Percentiles rank a stretch among this genome's conserved stretches.
These are phyloP conservation scores for Helarctos malayanus DNA, from an alignment of 2,797 vertebrate species.

Conservation along the genomic window DNA sequence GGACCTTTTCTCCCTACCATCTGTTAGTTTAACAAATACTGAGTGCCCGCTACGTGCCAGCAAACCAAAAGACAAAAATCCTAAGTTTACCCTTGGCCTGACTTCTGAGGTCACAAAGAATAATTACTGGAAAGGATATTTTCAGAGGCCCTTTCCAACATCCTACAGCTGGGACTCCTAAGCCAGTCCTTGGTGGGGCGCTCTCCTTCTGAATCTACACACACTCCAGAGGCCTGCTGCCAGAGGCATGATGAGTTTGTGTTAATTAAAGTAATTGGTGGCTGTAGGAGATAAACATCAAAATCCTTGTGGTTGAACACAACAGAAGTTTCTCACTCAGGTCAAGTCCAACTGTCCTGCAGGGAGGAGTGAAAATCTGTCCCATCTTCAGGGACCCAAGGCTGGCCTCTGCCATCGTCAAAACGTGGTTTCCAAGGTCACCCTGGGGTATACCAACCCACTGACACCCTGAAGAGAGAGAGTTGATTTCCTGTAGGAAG, in stretches of 20 bases:
- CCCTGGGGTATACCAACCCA: background rate
- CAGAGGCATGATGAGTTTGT: background rate
- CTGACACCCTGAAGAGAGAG: background rate
- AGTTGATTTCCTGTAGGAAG: background rate
- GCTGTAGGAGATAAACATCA: background rate
- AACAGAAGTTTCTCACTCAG: background rate
- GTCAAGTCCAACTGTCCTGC: background rate
- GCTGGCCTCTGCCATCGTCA: background rate
- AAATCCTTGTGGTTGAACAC: background rate
- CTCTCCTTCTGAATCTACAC: background rate
- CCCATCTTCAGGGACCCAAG: background rate
- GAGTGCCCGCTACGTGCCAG: background rate
- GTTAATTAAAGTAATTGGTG: background rate
- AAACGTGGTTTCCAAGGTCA: background rate
- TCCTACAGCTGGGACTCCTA: background rate
- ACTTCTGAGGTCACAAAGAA: background rate
- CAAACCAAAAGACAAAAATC: slow-evolving; percentile 11
- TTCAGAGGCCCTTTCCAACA: background rate
- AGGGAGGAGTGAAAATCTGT: background rate
- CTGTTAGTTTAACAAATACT: background rate
- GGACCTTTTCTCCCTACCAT: background rate
- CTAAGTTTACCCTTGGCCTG: background rate
- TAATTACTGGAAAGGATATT: background rate
- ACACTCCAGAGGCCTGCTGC: background rate
- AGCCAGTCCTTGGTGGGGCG: background rate